A percentile compares a stretch with the other conserved stretches of the same genome.
phyloP scores from a whole-genome alignment of 1,140 invertebrate genomes.

The Acromyrmex echinatior region DNA sequence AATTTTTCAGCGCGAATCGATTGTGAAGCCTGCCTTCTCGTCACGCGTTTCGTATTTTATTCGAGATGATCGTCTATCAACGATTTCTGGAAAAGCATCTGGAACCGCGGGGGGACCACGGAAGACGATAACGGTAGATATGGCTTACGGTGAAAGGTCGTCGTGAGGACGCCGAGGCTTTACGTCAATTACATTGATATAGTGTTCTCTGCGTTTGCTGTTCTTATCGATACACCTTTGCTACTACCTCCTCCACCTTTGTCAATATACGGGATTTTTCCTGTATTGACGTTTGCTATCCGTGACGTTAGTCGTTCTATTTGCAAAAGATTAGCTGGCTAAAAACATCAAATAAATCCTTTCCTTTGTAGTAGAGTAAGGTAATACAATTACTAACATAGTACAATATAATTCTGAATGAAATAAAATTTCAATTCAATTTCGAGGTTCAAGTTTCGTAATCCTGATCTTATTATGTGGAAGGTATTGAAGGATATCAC shows the following conservation, averaged over 20 bases:
- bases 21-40: conserved; percentile 1
- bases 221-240: conserved; percentile 53
- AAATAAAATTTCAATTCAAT: too few species aligned
- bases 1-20: conserved; percentile 63
- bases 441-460: too few species aligned
- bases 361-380: not conserved
- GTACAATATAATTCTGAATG: too few species aligned
- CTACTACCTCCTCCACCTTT: conserved; percentile 18
- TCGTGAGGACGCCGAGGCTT: conserved; percentile 68
- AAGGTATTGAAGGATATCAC: too few species aligned
- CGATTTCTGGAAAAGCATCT: conserved; percentile 71
- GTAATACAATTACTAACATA: too few species aligned
- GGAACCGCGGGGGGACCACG: conserved; percentile 52
- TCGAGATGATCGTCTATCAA: conserved; percentile 64
- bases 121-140: conserved; percentile 78
- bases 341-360: not conserved
- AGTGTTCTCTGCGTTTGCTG: conserved; percentile 61
- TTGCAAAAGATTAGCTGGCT: not conserved
- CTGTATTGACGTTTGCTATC: not conserved
- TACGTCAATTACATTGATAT: conserved; percentile 81
- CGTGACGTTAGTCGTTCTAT: conserved; percentile 2
- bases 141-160: conserved; percentile 76
- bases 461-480: too few species aligned
- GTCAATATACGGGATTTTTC: conserved; percentile 50
- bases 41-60: conserved; percentile 27